Evolutionary conservation across 2,888 invertebrate genomes (phyloP).

Genomic region (Phortica magna): DNA sequence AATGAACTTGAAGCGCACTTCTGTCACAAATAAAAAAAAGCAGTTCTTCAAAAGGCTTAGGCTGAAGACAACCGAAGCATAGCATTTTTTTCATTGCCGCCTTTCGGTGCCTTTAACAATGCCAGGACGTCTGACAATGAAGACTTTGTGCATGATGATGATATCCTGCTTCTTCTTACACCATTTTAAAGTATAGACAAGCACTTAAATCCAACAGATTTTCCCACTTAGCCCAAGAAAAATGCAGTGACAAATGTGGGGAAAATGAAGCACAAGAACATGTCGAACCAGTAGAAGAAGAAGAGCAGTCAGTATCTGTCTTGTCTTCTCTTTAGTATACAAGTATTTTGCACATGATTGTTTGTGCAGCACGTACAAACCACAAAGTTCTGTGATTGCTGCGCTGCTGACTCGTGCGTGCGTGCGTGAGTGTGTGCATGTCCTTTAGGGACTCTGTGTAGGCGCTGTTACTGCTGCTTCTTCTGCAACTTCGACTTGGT

Average conservation of each 20-base stretch:
- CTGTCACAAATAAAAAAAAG: neutral
- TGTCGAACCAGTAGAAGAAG: too few relatives aligned
- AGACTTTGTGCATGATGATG: constrained; percentile 24
- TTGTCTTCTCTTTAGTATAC: neutral
- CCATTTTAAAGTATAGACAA: constrained; percentile 37
- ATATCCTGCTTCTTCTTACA: constrained; percentile 18
- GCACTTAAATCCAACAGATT: constrained; percentile 71
- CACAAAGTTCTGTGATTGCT: constrained; percentile 25
- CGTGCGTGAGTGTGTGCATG: neutral
- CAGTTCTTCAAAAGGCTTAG: constrained; percentile 7
- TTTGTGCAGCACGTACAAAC: constrained; percentile 20
- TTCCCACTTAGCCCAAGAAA: constrained; percentile 61
- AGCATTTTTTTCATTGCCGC: constrained; percentile 28
- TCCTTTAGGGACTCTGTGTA: neutral
- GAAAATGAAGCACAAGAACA: neutral
- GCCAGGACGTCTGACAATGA: constrained; percentile 42
- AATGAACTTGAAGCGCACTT: constrained; percentile 25
- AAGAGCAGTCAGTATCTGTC: neutral
- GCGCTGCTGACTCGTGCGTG: neutral
- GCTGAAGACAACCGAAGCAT: constrained; percentile 45
- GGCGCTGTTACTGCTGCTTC: neutral
- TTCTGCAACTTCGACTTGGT: neutral
- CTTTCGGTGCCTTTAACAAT: neutral
- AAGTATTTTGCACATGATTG: neutral
- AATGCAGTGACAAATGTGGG: constrained; percentile 53